These are phyloP conservation scores for Florisuga fusca DNA, from an alignment of 2,797 vertebrate genomes.

Conservation along the genomic window DNA sequence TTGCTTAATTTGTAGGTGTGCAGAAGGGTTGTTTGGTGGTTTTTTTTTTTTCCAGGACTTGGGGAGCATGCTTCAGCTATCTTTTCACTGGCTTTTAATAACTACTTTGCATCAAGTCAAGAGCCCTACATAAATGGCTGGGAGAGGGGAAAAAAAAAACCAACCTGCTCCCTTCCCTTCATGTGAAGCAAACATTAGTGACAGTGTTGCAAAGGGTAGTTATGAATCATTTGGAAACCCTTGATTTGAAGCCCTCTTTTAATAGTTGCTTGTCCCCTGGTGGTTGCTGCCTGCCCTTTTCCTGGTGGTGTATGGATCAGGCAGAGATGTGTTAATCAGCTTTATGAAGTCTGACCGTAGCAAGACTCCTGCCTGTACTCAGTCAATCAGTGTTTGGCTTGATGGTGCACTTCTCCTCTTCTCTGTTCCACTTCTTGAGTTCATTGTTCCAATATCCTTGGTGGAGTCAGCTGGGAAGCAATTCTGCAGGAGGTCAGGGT, in stretches of 20 bases:
- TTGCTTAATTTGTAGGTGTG: constrained; percentile 58
- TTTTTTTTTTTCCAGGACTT: not conserved
- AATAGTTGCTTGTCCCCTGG: not conserved
- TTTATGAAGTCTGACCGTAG: constrained; percentile 29
- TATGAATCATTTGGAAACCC: constrained; percentile 33
- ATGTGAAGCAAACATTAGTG: not conserved
- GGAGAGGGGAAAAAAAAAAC: accelerated
- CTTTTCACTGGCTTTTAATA: constrained; percentile 23
- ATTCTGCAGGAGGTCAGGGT: not conserved
- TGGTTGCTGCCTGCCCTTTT: constrained; percentile 23
- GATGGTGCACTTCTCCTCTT: constrained; percentile 12
- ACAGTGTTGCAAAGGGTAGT: constrained; percentile 34
- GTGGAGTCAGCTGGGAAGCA: not conserved
- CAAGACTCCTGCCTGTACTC: not conserved
- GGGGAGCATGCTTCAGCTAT: not conserved
- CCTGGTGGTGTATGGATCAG: not conserved
- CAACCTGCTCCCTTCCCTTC: accelerated
- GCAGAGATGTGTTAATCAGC: constrained; percentile 48
- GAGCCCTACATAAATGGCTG: not conserved
- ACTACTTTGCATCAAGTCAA: not conserved
- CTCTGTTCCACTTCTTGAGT: not conserved
- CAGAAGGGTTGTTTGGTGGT: not conserved
- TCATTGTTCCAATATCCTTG: not conserved
- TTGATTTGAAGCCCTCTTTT: constrained; percentile 22
- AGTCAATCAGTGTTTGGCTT: not conserved